These are phyloP conservation scores for Xenopus borealis DNA, from an alignment of 2,113 vertebrate species.

Conservation along the genomic window DNA sequence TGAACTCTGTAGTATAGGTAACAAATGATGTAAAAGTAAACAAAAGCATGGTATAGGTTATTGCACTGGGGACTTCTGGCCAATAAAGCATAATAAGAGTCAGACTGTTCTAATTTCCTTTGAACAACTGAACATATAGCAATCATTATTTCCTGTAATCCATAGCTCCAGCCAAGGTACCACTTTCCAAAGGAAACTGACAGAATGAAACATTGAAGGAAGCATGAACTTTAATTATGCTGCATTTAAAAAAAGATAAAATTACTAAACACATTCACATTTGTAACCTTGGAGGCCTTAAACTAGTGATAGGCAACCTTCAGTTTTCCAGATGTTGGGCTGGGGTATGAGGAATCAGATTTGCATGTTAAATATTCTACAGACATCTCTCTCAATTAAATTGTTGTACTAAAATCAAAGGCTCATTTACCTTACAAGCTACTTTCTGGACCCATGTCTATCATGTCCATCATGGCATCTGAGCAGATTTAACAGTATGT, in stretches of 20 bases:
- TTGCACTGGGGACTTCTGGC: slow-evolving; percentile 59
- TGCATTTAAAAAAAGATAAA: slow-evolving; percentile 3
- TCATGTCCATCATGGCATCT: too few species aligned
- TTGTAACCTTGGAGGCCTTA: background rate
- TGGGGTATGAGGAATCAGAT: too few species aligned
- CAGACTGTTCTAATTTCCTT: slow-evolving; percentile 73
- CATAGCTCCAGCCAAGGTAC: slow-evolving; percentile 57
- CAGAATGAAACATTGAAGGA: slow-evolving; percentile 61
- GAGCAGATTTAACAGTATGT: too few species aligned
- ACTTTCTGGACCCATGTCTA: too few species aligned
- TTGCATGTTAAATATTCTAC: too few species aligned
- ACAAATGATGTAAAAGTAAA: slow-evolving; percentile 72
- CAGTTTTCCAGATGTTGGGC: too few species aligned
- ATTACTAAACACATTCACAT: slow-evolving; percentile 17
- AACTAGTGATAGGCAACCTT: background rate
- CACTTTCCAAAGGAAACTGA: slow-evolving; percentile 56
- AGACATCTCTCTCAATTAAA: too few species aligned
- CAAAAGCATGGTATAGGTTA: slow-evolving; percentile 61
- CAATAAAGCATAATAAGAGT: slow-evolving; percentile 71
- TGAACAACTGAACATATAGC: slow-evolving; percentile 71
- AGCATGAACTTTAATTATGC: slow-evolving; percentile 48
- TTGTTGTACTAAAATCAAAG: too few species aligned
- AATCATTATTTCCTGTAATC: slow-evolving; percentile 72
- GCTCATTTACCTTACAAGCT: too few species aligned
- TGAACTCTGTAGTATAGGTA: slow-evolving; percentile 57